phyloP scores from a whole-genome alignment of 30 jellyfish, hydroid and myxozoan genomes.

The Turritopsis dohrnii region DNA sequence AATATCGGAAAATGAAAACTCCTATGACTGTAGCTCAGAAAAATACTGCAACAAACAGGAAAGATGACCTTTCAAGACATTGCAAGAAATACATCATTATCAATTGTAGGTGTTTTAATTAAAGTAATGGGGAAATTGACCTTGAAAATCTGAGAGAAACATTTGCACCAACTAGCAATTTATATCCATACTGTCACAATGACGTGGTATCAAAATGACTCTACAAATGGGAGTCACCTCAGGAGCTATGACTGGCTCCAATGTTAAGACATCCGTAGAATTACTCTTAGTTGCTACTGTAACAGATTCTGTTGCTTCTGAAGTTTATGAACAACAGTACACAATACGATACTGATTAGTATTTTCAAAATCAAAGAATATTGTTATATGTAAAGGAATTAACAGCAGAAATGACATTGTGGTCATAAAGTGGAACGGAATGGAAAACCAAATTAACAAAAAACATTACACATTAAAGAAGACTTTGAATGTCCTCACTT shows the following conservation, averaged over 20 bases:
- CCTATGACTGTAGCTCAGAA: not conserved
- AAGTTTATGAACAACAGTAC: not conserved
- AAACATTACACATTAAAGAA: not conserved
- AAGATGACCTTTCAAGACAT: not conserved
- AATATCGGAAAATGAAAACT: not conserved
- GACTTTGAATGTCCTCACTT: not conserved
- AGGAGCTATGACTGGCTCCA: not conserved
- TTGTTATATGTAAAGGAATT: not conserved
- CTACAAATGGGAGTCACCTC: not conserved
- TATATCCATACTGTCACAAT: not conserved
- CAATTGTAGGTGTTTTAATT: not conserved
- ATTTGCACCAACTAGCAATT: not conserved
- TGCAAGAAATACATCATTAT: not conserved
- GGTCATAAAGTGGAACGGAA: not conserved
- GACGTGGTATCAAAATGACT: not conserved
- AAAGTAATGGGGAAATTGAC: not conserved
- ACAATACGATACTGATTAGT: not conserved
- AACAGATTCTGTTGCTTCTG: not conserved
- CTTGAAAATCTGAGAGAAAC: not conserved
- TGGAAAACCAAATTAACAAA: not conserved
- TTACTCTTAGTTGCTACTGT: not conserved
- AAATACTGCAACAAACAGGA: not conserved
- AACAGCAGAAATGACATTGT: not conserved
- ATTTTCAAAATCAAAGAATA: not conserved
- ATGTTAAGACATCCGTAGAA: not conserved